Evolutionary conservation across 2,888 invertebrate species (phyloP).

Genomic region (Erpobdella octoculata): DNA sequence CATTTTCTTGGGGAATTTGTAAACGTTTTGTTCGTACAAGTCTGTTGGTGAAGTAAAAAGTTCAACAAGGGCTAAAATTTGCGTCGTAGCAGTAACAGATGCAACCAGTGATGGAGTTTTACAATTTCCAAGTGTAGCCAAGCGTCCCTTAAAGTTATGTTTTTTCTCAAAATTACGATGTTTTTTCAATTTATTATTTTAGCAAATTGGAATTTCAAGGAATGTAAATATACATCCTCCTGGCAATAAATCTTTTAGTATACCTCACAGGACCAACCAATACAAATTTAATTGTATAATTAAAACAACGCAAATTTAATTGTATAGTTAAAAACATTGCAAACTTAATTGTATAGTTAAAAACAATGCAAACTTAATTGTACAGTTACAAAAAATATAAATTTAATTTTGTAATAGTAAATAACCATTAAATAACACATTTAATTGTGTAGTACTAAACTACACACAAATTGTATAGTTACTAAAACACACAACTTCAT

Average conservation of each 20-base stretch:
- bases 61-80: constrained; percentile 90
- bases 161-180: background rate
- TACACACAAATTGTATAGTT: too few species aligned
- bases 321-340: background rate
- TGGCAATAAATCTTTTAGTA: too few species aligned
- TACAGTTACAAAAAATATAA: too few species aligned
- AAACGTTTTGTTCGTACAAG: constrained; percentile 90
- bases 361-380: too few species aligned
- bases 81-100: constrained; percentile 91
- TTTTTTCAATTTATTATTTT: background rate
- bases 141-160: constrained; percentile 39
- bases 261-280: too few species aligned
- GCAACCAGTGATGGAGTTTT: constrained; percentile 67
- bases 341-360: background rate
- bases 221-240: too few species aligned
- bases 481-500: too few species aligned
- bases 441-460: too few species aligned
- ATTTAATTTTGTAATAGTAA: too few species aligned
- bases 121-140: constrained; percentile 88
- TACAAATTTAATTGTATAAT: too few species aligned
- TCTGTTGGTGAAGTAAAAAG: constrained; percentile 88
- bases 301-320: background rate
- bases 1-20: constrained; percentile 95
- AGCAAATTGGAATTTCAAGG: too few species aligned
- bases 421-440: too few species aligned